Conservation (phyloP, 2,888 invertebrate genomes). For the Cataglyphis cursor region DNA sequence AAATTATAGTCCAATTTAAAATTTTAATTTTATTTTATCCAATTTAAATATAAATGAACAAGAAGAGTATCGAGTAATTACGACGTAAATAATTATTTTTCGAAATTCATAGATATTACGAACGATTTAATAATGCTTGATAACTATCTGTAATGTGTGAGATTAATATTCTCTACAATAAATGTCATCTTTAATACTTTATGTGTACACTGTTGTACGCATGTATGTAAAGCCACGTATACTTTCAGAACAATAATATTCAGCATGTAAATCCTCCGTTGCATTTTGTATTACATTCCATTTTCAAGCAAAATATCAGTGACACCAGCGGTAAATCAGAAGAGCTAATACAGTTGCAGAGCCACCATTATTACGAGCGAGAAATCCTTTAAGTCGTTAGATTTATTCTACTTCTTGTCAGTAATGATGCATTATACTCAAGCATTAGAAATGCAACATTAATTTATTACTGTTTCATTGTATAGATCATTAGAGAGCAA, state of each 20-base stretch:
- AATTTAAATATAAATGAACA: neutral
- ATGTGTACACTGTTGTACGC: neutral
- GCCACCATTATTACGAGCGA: conserved; percentile 61
- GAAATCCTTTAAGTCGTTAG: conserved; percentile 71
- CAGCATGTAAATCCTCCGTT: conserved; percentile 47
- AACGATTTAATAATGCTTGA: neutral
- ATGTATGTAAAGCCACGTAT: conserved; percentile 22
- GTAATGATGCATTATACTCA: conserved; percentile 66
- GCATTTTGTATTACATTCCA: conserved; percentile 68
- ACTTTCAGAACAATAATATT: conserved; percentile 65
- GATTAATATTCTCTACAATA: conserved; percentile 23
- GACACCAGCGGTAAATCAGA: conserved; percentile 69
- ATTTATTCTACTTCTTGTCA: conserved; percentile 66
- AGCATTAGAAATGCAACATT: conserved; percentile 59
- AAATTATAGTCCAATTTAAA: neutral
- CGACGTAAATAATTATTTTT: neutral
- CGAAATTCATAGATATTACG: neutral
- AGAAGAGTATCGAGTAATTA: conserved; percentile 2
- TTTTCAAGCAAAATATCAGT: conserved; percentile 68
- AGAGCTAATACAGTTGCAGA: conserved; percentile 68
- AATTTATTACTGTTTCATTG: conserved; percentile 52
- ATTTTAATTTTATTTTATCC: conserved; percentile 11
- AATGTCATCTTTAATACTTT: neutral
- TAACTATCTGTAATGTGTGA: conserved; percentile 5
- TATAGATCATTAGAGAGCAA: conserved; percentile 56